Base-by-base conservation (phyloP, 1,140 invertebrate genomes). In the Heliconius congener region DNA sequence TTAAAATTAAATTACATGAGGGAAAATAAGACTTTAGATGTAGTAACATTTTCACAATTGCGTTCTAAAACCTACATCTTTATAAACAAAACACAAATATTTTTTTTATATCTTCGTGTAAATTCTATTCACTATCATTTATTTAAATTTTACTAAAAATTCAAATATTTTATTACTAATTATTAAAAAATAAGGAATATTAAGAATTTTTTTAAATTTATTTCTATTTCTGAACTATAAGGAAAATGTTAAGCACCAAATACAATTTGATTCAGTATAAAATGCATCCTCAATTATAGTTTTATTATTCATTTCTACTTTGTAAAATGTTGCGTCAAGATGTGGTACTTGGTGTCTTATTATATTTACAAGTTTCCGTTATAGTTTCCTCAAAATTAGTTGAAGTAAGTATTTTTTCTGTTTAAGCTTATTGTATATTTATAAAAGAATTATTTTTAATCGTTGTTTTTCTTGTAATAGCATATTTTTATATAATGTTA, bases 191-290 rank as follows among this genome's bases (percentile, higher is more conserved):
- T 66, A 27, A 13, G 11, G 23, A 13, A 66, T 66, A 66, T 27
- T n/a, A 8, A 30, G 30, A 52, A 19, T 19, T 19, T 1, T 4
- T 6, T 23, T 23, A 0, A 30, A 52, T 6, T 27, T 60, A 2
- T 60, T 27, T 9, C 3, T 23, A 66, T 72, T 39, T 72, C 39
- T 19, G 71, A 66, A 66, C 57, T 3, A 16, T 27, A 27, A 30
- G 60, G 60, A 66, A 66, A 66, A 66, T 66, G 2, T 66, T 66
- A 23, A 66, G 60, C 60, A 66, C 60, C 60, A 66, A 66, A 66
- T 66, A 66, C 60, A 66, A 66, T 66, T 66, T 66, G 55, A 57
- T 57, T 57, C 23, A 66, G 60, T 66, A 66, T 66, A 66, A 66
- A 66, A 66, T 66, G 60, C 60, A 66, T 66, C 60, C 60, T 66